Conservation (phyloP, 1,140 invertebrate species). For the Bicyclus anynana region DNA sequence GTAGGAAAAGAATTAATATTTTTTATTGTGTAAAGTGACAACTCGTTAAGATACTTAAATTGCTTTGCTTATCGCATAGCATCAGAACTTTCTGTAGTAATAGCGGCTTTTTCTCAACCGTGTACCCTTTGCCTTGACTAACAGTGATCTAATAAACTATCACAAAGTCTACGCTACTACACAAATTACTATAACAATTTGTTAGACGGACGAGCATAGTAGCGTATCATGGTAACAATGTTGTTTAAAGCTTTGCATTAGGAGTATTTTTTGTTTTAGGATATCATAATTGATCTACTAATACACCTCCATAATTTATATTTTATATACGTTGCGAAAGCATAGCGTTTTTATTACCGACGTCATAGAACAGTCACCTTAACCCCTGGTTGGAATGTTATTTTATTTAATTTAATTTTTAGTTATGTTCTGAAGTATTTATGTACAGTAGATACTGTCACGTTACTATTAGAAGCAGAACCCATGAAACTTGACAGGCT, state of each 20-base stretch:
- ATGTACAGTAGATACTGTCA: too few relatives aligned
- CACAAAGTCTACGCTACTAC: neutral
- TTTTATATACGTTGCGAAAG: too few relatives aligned
- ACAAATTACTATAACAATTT: neutral
- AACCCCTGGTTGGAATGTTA: too few relatives aligned
- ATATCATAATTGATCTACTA: neutral
- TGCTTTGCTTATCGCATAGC: neutral
- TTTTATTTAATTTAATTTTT: too few relatives aligned
- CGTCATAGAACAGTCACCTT: too few relatives aligned
- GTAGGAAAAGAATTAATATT: neutral
- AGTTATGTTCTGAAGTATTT: too few relatives aligned
- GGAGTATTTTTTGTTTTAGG: neutral
- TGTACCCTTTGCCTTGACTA: slow-evolving; percentile 4
- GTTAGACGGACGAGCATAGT: slow-evolving; percentile 1
- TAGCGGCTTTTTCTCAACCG: slow-evolving; percentile 12
- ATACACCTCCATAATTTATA: neutral
- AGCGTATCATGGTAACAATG: neutral
- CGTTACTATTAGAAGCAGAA: too few relatives aligned
- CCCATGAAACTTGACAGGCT: too few relatives aligned
- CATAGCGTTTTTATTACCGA: too few relatives aligned
- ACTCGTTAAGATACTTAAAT: slow-evolving; percentile 3
- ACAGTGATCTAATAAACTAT: neutral
- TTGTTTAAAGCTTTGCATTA: neutral
- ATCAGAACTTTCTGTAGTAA: slow-evolving; percentile 2
- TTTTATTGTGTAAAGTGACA: neutral